Base-by-base conservation (phyloP, 2,113 vertebrate species). In the Sorex fumeus region DNA sequence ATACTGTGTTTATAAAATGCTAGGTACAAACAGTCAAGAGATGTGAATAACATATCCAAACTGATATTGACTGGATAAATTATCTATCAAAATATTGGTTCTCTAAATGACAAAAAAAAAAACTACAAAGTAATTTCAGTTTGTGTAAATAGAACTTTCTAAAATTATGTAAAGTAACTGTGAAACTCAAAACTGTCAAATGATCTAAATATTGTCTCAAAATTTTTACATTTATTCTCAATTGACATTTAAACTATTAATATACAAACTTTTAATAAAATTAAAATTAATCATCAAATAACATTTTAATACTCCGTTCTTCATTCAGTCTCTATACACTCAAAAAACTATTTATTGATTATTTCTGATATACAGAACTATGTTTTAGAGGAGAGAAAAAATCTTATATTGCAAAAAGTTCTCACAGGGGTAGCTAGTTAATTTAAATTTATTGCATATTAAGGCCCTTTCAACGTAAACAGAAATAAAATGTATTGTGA, bases 121-220 rank as follows among this genome's bases (percentile, higher is more conserved):
- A 87, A 81, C 19, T 93, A n/a, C 47, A 60, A 94, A 87, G 69
- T 77, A 74, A 79, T 85, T 83, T 91, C 1, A 62, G 6, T 70
- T 75, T 92, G 28, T 36, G 28, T 6, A 88, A 75, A 82, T n/a
- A 66, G 84, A 2, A 45, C 1, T 47, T 1, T 47, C 32, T 88
- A 88, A 87, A 86, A 80, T 86, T 70, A 86, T 47, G 21, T 6
- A 79, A 90, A 79, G 21, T 23, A 21, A 36, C 60, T 30, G 8
- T 67, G 25, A 88, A 76, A 86, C n/a, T 84, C 8, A 82, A 91
- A 80, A 62, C 15, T 75, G 60, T 66, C 43, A 50, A 93, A 40
- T 95, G 40, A 40, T 28, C 82, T 91, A 86, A 77, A 88, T 5
- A 12, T 3, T 43, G 10, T 0, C 19, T 85, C 74, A 3, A 34